A percentile compares a stretch with the other conserved stretches of the same genome.
These are phyloP conservation scores for Pagetopsis macropterus DNA, from an alignment of 2,797 vertebrate species.

Conservation along the genomic window DNA sequence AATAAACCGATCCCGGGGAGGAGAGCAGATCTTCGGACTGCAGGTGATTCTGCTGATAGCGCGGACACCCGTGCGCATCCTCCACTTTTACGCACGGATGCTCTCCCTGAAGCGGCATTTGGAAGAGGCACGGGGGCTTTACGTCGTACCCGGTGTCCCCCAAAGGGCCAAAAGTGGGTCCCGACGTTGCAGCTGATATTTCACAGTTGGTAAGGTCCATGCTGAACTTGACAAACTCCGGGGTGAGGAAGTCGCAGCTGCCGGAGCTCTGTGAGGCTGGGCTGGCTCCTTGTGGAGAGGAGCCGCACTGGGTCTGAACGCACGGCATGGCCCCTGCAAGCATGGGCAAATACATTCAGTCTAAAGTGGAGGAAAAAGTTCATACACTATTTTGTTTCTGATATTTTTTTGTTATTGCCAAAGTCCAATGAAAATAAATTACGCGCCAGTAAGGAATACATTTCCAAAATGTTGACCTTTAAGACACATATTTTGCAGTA, in stretches of 20 bases:
- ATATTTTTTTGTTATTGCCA: no score
- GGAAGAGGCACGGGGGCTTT: constrained; percentile 96
- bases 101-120: constrained; percentile 91
- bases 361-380: no score
- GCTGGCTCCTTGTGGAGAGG: constrained; percentile 96
- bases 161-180: constrained; percentile 74
- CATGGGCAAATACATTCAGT: constrained; percentile 55
- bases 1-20: constrained; percentile 87
- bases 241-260: constrained; percentile 97
- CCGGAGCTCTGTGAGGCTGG: constrained; percentile 92
- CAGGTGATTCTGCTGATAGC: constrained; percentile 86
- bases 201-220: constrained; percentile 99
- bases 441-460: background rate
- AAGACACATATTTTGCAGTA: background rate
- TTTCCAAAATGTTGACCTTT: background rate
- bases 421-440: background rate
- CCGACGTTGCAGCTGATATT: constrained; percentile 90
- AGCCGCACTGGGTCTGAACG: constrained; percentile 96
- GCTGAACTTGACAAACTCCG: constrained; percentile 99
- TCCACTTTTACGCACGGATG: constrained; percentile 94
- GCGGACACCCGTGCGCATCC: constrained; percentile 91
- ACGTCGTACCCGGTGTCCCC: constrained; percentile 93
- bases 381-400: no score
- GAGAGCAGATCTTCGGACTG: constrained; percentile 90
- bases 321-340: constrained; percentile 93